A percentile compares a stretch with the other conserved stretches of the same genome.
Evolutionary conservation across 2,797 vertebrate genomes (phyloP).

Genomic region (Erpetoichthys calabaricus): DNA sequence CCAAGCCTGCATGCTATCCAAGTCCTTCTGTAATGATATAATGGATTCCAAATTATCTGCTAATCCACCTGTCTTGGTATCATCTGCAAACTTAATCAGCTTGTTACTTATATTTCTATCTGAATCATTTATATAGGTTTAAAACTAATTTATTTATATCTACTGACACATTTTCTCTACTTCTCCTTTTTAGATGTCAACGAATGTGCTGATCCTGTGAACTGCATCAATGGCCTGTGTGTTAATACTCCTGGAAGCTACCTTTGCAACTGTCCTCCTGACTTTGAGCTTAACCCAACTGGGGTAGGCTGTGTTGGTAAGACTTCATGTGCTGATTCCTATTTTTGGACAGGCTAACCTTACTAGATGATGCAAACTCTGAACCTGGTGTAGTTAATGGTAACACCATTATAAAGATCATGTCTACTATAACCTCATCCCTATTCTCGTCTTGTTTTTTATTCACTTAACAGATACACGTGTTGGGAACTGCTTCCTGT

Average conservation of each 20-base stretch:
- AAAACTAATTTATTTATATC: no score
- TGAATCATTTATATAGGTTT: no score
- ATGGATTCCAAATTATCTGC: no score
- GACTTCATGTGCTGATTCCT: conserved; percentile 11
- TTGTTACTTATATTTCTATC: no score
- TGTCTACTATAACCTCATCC: background rate
- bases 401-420: background rate
- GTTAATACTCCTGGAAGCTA: conserved; percentile 84
- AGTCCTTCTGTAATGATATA: no score
- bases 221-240: conserved; percentile 83
- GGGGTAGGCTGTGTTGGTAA: conserved; percentile 82
- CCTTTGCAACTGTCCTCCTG: conserved; percentile 75
- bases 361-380: background rate
- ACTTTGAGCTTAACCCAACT: conserved; percentile 83
- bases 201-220: conserved; percentile 78
- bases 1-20: no score
- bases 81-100: no score
- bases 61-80: no score
- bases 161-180: no score
- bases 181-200: conserved; percentile 64
- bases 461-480: conserved; percentile 56
- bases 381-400: background rate
- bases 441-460: background rate
- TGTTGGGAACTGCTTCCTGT: conserved; percentile 82
- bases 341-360: no score